phyloP scores from a whole-genome alignment of 1,140 invertebrate genomes.

The Rhagoletis pomonella region DNA sequence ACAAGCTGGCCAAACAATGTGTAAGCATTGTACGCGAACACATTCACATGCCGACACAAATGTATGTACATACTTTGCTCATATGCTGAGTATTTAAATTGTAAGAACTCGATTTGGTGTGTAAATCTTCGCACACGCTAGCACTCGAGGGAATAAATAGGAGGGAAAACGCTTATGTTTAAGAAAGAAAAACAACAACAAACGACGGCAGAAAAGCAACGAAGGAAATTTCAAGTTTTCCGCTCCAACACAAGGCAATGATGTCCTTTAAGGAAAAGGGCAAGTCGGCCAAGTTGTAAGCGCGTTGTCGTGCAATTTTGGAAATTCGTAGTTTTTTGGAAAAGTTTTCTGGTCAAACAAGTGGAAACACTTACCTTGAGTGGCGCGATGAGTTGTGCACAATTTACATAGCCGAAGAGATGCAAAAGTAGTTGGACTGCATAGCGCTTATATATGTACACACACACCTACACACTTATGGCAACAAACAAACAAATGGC shows the following conservation, averaged over 20 bases:
- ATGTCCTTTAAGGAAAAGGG: slow-evolving; percentile 38
- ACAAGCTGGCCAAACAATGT: slow-evolving; percentile 39
- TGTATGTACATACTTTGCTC: background rate
- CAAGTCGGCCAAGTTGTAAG: slow-evolving; percentile 42
- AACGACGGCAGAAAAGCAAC: background rate
- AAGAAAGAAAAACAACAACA: no score
- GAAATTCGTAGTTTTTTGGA: slow-evolving; percentile 45
- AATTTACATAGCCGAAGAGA: slow-evolving; percentile 25
- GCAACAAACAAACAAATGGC: no score
- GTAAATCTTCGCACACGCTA: slow-evolving; percentile 12
- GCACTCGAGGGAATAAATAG: slow-evolving; percentile 6
- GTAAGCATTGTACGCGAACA: background rate
- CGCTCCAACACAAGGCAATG: background rate
- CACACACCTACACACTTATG: background rate
- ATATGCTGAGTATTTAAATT: slow-evolving; percentile 10
- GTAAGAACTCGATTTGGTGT: slow-evolving; percentile 20
- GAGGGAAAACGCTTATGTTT: background rate
- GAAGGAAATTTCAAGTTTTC: slow-evolving; percentile 44
- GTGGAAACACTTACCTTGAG: slow-evolving; percentile 51
- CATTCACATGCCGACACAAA: background rate
- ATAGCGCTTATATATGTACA: background rate
- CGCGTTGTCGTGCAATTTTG: slow-evolving; percentile 51
- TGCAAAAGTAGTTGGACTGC: background rate
- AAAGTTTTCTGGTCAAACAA: slow-evolving; percentile 52
- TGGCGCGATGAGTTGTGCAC: slow-evolving; percentile 45